Evolutionary conservation across 1,140 invertebrate genomes (phyloP), one percentile per base, ranked within the genome.

Genomic region (Pectinophora gossypiella): DNA sequence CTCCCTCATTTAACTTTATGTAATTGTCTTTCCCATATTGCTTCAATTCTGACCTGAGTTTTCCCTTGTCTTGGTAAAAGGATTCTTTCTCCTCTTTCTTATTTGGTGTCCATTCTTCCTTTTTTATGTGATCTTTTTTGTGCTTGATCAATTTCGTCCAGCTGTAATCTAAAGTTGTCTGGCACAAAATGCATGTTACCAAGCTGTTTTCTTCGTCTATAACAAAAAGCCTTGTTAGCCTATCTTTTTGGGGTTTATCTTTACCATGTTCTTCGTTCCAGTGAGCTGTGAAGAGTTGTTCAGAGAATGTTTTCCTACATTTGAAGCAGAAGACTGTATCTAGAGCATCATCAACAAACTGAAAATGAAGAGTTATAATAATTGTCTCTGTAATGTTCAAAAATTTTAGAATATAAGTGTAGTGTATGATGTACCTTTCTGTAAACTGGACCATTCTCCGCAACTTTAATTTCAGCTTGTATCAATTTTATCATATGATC

Each of bases 1-100:
- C 78, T 12, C 65, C 67, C 20, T 43, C 36, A 43, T 71, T 72
- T 13, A 82, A 51, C 46, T 59, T 79, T 38, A 82, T 76, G 19
- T 44, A 66, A 48, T 79, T 54, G 1, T 60, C 35, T 42, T 50
- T 77, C 0, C 76, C 78, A 61, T 68, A 82, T 23, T 48, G 23
- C 1, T 63, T 53, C 6, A 81, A 21, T 42, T 75, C 61, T 1
- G 59, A 45, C 38, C 71, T 66, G n/a, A 50, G 38, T 23, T 76
- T 73, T 0, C 75, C 75, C 48, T 69, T 55, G 42, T 81, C 75
- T n/a, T 10, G 19, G 19, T 20, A 44, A 21, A 40, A 40, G 10
- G 10, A 12, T 40, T 40, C 36, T n/a, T 27, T 9, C n/a, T 2
- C n/a, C 27, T 32, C 27, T 12, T 32, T 32, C n/a, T 32, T 32